Evolutionary conservation across 1,140 invertebrate species (phyloP).

Genomic region (Heliconius congener): DNA sequence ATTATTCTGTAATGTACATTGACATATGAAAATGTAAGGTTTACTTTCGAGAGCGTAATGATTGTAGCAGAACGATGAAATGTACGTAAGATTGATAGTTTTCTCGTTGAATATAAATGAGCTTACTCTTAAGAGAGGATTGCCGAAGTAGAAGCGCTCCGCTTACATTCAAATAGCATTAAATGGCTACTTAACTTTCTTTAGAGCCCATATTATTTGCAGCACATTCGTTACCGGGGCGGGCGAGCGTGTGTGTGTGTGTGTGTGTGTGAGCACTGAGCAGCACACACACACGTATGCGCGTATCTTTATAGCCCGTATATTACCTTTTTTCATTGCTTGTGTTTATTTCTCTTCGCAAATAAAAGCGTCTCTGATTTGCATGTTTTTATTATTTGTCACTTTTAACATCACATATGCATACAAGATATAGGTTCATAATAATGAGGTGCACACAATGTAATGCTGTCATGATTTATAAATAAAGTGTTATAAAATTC

Average conservation of each 20-base stretch:
- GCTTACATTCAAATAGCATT: not conserved
- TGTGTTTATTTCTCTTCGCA: not conserved
- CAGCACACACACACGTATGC: not conserved
- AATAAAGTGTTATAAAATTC: not conserved
- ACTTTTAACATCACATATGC: not conserved
- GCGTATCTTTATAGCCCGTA: not conserved
- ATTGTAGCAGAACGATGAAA: not conserved
- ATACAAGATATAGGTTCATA: not conserved
- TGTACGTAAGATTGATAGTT: slow-evolving; percentile 6
- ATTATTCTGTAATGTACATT: not conserved
- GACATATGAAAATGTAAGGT: not conserved
- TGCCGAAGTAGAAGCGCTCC: not conserved
- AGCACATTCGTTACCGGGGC: not conserved
- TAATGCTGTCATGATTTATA: not conserved
- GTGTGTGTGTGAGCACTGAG: not conserved
- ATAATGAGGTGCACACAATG: not conserved
- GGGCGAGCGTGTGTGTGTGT: not conserved
- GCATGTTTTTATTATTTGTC: not conserved
- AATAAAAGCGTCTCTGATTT: not conserved
- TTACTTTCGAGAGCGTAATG: not conserved
- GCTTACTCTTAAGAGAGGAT: not conserved
- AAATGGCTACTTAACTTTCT: slow-evolving; percentile 1
- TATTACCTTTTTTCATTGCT: not conserved
- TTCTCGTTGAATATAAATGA: slow-evolving; percentile 2
- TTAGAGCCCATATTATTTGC: not conserved